A percentile compares a stretch with the other conserved stretches of the same genome.
phyloP scores from a whole-genome alignment of 2,113 vertebrate species.

The Phalacrocorax brasilianus region DNA sequence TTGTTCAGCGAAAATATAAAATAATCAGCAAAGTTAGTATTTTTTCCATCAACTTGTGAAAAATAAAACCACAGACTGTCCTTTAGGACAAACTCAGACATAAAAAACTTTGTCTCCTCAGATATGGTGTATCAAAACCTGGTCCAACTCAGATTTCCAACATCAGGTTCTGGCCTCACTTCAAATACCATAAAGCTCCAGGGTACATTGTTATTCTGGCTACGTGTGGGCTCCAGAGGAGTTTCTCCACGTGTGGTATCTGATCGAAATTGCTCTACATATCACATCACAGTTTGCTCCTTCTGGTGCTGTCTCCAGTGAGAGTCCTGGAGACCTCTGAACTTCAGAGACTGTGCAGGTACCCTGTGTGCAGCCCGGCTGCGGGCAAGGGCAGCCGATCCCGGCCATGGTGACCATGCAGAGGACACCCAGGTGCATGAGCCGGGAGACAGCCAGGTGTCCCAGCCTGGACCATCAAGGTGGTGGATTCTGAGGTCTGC shows the following conservation, averaged over 20 bases:
- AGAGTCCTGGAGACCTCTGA: background rate
- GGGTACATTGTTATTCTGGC: background rate
- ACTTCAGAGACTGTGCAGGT: background rate
- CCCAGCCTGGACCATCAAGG: background rate
- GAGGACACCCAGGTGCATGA: rapidly evolving
- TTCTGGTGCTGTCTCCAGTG: background rate
- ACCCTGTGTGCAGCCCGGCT: rapidly evolving
- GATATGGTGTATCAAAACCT: background rate
- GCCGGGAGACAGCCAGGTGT: background rate
- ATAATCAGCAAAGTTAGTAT: background rate
- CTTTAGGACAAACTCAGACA: background rate
- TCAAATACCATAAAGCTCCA: background rate
- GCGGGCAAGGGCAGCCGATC: rapidly evolving
- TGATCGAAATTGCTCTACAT: background rate
- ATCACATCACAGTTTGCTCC: background rate
- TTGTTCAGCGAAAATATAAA: background rate
- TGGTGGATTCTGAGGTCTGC: background rate
- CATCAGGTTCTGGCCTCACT: background rate
- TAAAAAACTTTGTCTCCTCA: background rate
- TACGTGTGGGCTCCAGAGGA: background rate
- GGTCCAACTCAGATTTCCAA: background rate
- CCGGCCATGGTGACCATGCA: rapidly evolving
- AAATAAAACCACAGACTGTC: background rate
- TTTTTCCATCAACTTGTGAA: background rate
- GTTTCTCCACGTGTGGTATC: background rate